phyloP scores from a whole-genome alignment of 2,888 invertebrate genomes.

The Parelbella ahira region DNA sequence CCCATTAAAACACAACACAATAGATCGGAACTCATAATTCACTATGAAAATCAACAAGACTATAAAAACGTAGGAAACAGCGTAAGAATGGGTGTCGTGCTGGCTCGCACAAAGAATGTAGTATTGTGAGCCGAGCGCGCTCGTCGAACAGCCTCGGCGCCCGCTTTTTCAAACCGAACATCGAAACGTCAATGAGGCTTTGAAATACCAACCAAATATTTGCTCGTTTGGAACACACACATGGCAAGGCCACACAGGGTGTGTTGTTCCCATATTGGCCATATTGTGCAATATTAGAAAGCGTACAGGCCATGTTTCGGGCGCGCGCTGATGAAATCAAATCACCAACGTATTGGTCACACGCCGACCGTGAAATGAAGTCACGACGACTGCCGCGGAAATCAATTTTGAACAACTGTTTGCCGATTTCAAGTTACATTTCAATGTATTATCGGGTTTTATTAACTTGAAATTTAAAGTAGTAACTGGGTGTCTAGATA shows the following conservation, averaged over 20 bases:
- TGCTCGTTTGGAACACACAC: slow-evolving; percentile 55
- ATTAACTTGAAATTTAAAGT: no score
- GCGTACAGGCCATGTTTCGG: no score
- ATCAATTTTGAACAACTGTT: slow-evolving; percentile 45
- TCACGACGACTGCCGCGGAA: slow-evolving; percentile 44
- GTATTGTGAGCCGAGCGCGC: slow-evolving; percentile 45
- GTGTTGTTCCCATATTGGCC: slow-evolving; percentile 47
- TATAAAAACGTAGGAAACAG: slow-evolving; percentile 56
- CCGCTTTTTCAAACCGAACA: slow-evolving; percentile 57
- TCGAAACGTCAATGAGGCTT: slow-evolving; percentile 70
- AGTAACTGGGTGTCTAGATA: no score
- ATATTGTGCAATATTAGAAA: slow-evolving; percentile 45
- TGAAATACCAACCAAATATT: slow-evolving; percentile 71
- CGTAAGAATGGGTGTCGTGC: slow-evolving; percentile 46
- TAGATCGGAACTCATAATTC: slow-evolving; percentile 64
- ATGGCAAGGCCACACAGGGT: slow-evolving; percentile 71
- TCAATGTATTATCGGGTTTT: no score
- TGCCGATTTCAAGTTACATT: slow-evolving; percentile 2
- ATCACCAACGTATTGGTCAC: slow-evolving; percentile 58
- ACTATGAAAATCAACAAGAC: slow-evolving; percentile 61
- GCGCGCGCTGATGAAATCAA: slow-evolving; percentile 50
- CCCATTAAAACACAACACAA: slow-evolving; percentile 53
- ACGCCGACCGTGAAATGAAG: slow-evolving; percentile 67
- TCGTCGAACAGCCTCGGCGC: slow-evolving; percentile 48
- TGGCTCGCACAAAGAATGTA: slow-evolving; percentile 44